Percentiles rank a stretch among this genome's conserved stretches.
phyloP scores from a whole-genome alignment of 1,140 invertebrate species.

The Galleria mellonella region DNA sequence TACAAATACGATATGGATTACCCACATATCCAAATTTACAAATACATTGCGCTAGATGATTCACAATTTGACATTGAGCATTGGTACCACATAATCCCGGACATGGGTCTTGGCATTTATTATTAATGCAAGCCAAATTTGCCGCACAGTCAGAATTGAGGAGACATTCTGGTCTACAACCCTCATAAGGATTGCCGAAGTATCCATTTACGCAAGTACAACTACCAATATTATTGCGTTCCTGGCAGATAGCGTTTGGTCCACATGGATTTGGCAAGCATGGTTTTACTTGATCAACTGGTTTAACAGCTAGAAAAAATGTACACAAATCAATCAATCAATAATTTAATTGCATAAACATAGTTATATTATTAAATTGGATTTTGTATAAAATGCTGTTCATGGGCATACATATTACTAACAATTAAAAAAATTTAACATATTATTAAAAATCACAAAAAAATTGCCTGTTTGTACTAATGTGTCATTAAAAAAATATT shows the following conservation, averaged over 20 bases:
- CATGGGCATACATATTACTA: too few relatives aligned
- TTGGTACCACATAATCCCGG: conserved; percentile 83
- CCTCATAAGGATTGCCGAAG: conserved; percentile 84
- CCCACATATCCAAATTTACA: conserved; percentile 79
- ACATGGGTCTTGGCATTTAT: conserved; percentile 87
- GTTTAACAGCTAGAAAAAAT: conserved; percentile 37
- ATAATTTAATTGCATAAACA: too few relatives aligned
- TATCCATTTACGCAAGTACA: conserved; percentile 82
- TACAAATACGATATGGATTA: conserved; percentile 80
- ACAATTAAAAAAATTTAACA: too few relatives aligned
- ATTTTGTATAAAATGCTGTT: too few relatives aligned
- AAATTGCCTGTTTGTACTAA: too few relatives aligned
- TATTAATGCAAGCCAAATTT: conserved; percentile 80
- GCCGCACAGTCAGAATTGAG: conserved; percentile 82
- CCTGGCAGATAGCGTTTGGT: conserved; percentile 82
- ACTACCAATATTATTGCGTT: conserved; percentile 78
- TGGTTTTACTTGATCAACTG: conserved; percentile 32
- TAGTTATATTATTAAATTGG: too few relatives aligned
- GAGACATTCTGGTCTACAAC: conserved; percentile 84
- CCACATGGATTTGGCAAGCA: conserved; percentile 78
- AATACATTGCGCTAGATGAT: conserved; percentile 83
- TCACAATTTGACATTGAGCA: conserved; percentile 83
- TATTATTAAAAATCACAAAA: too few relatives aligned
- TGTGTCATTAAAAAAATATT: conserved; percentile 3
- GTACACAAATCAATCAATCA: not conserved